phyloP scores from a whole-genome alignment of 1,140 invertebrate genomes.

The Lordiphosa clarofinis region DNA sequence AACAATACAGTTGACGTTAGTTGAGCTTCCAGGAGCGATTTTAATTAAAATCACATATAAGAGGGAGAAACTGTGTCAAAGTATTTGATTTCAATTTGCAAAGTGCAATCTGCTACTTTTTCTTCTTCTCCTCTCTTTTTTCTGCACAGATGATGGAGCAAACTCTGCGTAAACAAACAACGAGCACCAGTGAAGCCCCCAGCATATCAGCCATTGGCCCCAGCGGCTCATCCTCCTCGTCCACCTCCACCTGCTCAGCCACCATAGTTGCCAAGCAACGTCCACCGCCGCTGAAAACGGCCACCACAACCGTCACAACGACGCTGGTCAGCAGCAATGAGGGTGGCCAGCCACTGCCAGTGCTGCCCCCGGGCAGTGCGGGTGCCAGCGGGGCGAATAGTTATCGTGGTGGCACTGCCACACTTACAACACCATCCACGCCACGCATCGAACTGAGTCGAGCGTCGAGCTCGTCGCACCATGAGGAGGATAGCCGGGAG shows the following conservation, averaged over 20 bases:
- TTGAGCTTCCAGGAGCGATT: conserved; percentile 25
- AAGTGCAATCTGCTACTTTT: conserved; percentile 19
- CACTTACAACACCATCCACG: conserved; percentile 85
- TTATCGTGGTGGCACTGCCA: conserved; percentile 59
- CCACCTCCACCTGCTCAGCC: conserved; percentile 57
- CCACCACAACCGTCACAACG: conserved; percentile 60
- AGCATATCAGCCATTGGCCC: conserved; percentile 36
- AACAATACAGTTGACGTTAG: conserved; percentile 1
- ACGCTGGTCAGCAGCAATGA: conserved; percentile 64
- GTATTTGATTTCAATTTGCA: conserved; percentile 53
- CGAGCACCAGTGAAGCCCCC: conserved; percentile 39
- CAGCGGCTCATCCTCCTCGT: conserved; percentile 23
- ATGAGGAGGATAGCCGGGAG: conserved; percentile 88
- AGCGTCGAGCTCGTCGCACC: conserved; percentile 91
- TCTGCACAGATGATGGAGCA: conserved; percentile 66
- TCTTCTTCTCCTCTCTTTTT: no score
- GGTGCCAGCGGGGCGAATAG: not conserved
- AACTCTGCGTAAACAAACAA: conserved; percentile 54
- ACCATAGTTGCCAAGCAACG: conserved; percentile 64
- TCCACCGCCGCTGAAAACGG: conserved; percentile 67
- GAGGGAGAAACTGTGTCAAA: conserved; percentile 39
- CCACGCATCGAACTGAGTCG: conserved; percentile 92
- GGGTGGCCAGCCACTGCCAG: conserved; percentile 55
- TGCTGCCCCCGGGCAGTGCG: not conserved
- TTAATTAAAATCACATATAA: conserved; percentile 60